Base-by-base conservation (phyloP, 2,888 invertebrate species). In the Dusona sp. region DNA sequence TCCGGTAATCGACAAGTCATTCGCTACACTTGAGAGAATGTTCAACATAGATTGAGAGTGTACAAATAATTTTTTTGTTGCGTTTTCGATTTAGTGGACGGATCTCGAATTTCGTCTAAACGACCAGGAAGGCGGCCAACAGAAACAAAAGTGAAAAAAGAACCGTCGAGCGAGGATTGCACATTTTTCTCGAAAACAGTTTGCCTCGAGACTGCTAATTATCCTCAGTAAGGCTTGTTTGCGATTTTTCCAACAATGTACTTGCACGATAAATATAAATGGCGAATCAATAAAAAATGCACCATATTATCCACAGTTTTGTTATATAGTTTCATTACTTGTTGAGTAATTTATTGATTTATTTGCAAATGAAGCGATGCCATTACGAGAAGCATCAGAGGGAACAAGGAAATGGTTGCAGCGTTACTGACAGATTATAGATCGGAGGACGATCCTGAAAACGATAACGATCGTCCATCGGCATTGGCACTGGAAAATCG, bases 401-500 rank as follows among this genome's bases (percentile, higher is more conserved):
- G 96, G 19, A 96, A 97, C 91, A 96, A 96, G 90, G 96, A 96
- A 64, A 96, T 97, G 16, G 96, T 97, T 84, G 95, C 96, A 0
- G 96, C 97, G 0, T 94, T 97, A 57, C 93, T 97, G 61, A 96
- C 97, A 3, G 97, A 97, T 93, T 97, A 96, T 92, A 96, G 96
- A 88, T 96, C 96, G 0, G 94, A 95, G 82, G 93, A 92, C 57
- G 90, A 95, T 3, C 95, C 95, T 0, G 96, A 96, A 70, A 95
- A 95, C 0, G 94, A 95, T 2, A 94, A 96, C 3, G 96, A 96
- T 57, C 96, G 96, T 9, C 94, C 96, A 67, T 95, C 95, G 0
- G 94, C 78, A 19, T 75, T 83, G 13, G 51, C 85, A 22, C 64
- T 85, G 36, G 83, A 86, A 42, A 84, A 74, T 51, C 92, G 13